Base-by-base conservation (phyloP, 2,113 vertebrate species). In the Thunnus maccoyii region DNA sequence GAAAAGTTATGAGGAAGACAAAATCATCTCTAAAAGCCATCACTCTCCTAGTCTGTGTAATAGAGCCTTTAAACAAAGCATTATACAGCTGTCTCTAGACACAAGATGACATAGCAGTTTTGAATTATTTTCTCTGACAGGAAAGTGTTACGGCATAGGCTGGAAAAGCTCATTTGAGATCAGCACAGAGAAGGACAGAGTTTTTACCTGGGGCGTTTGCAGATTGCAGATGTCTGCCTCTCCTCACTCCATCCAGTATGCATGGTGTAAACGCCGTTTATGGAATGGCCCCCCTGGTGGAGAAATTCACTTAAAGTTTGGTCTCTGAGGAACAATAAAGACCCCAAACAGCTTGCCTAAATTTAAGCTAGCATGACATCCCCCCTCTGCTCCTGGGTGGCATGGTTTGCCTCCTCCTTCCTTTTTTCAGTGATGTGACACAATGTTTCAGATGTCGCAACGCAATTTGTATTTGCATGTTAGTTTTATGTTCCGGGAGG, bases 351-450 rank as follows among this genome's bases (percentile, higher is more conserved):
- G 82, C 62, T 61, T 81, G 76, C 70, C 90, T 91, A 92, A 90
- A 92, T 92, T 78, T 94, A 94, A 94, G 91, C 91, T 87, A 85
- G 80, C 92, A 79, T 94, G 82, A 95, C 93, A 92, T 93, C 86
- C 87, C 73, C 78, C 68, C 57, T 68, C 83, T 75, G 83, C 90
- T 91, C 70, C 84, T 86, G 78, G 84, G 85, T 82, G 83, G 86
- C 69, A 41, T 91, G 91, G 50, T 74, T 76, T 75, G 70, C 86
- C 82, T 90, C 82, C 85, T 90, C 87, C 78, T 67, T 46, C 18
- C 48, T 69, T 25, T 80, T 80, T 77, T 78, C 63, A 78, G 80
- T 51, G 81, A 82, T 78, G 76, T 57, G 78, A 80, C 80, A 78
- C 72, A 63, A 32, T 30, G 47, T 58, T 79, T 82, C 71, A 62